A percentile compares a stretch with the other conserved stretches of the same genome.
Conservation (phyloP, 1,140 invertebrate species). For the Drosophila ercepeae region DNA sequence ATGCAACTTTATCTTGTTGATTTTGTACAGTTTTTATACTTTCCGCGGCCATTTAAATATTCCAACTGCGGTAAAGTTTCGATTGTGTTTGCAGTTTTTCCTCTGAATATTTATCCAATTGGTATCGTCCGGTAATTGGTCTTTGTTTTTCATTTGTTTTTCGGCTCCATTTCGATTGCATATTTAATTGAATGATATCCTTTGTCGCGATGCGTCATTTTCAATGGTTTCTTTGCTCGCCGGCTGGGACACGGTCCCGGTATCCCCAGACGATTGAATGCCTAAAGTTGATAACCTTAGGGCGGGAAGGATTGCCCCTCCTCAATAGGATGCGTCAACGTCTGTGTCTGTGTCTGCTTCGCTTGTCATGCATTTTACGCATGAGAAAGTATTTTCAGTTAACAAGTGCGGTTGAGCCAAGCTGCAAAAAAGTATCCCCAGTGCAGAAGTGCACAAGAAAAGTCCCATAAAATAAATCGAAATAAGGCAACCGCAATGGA, state of each 20-base stretch:
- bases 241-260: not conserved
- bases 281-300: conserved; percentile 42
- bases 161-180: conserved; percentile 57
- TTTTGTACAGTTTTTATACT: conserved; percentile 28
- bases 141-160: conserved; percentile 56
- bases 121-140: conserved; percentile 55
- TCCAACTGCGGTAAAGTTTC: conserved; percentile 59
- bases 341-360: conserved; percentile 52
- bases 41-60: conserved; percentile 58
- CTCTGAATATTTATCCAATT: conserved; percentile 65
- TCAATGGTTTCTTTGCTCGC: not conserved
- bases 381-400: conserved; percentile 81
- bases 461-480: conserved; percentile 78
- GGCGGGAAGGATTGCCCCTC: not conserved
- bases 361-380: conserved; percentile 78
- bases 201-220: not conserved
- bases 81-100: conserved; percentile 64
- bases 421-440: conserved; percentile 29
- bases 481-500: conserved; percentile 46
- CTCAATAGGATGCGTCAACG: conserved; percentile 51
- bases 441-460: conserved; percentile 55
- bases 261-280: not conserved
- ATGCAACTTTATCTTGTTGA: conserved; percentile 64
- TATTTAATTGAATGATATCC: conserved; percentile 67
- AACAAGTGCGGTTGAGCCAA: conserved; percentile 52